phyloP scores from a whole-genome alignment of 2,888 invertebrate species.

The Pyralis farinalis region DNA sequence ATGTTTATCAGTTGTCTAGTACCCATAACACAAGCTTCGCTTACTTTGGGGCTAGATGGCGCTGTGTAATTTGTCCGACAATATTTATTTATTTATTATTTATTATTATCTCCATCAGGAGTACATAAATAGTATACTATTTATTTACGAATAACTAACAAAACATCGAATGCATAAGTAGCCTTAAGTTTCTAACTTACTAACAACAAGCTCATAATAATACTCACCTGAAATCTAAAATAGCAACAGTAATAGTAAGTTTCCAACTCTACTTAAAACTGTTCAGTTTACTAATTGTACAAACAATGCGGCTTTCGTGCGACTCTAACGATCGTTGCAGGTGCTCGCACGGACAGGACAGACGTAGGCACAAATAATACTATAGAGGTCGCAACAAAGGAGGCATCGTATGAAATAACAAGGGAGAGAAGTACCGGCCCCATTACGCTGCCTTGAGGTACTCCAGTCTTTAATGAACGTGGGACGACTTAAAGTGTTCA shows the following conservation, averaged over 20 bases:
- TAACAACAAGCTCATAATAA: conserved; percentile 19
- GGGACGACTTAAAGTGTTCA: conserved; percentile 30
- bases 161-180: no score
- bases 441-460: conserved; percentile 58
- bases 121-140: no score
- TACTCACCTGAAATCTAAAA: conserved; percentile 36
- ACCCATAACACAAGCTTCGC: no score
- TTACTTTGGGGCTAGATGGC: no score
- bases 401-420: conserved; percentile 63
- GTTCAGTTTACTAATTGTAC: conserved; percentile 63
- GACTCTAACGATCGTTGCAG: conserved; percentile 53
- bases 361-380: conserved; percentile 28
- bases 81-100: no score
- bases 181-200: conserved; percentile 13
- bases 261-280: conserved; percentile 52
- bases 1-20: no score
- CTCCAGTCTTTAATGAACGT: conserved; percentile 39
- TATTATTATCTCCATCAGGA: no score
- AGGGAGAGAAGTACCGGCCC: conserved; percentile 61
- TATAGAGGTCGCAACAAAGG: conserved; percentile 50
- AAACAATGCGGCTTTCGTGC: conserved; percentile 53
- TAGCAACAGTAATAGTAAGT: conserved; percentile 36
- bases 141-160: no score
- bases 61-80: no score
- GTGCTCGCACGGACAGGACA: conserved; percentile 35